A percentile compares a stretch with the other conserved stretches of the same genome.
Conservation (phyloP, 2,888 invertebrate genomes). For the Lasioglossum marginatum region DNA sequence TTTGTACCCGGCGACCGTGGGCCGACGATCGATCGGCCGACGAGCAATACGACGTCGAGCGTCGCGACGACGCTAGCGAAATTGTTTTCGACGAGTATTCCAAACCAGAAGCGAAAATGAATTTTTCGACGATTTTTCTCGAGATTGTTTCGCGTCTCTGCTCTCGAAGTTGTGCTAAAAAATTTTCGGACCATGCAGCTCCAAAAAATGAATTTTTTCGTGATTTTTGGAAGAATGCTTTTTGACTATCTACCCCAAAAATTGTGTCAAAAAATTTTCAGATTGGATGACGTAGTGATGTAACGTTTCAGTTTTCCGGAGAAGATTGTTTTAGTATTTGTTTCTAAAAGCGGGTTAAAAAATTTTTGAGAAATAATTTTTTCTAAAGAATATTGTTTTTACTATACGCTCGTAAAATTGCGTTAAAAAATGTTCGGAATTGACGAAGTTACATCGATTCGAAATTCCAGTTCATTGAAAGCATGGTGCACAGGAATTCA, state of each 20-base stretch:
- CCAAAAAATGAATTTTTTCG: not conserved
- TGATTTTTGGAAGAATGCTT: not conserved
- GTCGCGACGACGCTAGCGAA: not conserved
- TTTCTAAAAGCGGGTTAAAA: no score
- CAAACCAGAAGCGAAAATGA: no score
- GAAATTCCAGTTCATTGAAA: not conserved
- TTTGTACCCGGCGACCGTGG: not conserved
- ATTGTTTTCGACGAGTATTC: not conserved
- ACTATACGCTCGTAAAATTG: no score
- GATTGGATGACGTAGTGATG: not conserved
- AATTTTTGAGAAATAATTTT: no score
- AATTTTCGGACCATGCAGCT: no score
- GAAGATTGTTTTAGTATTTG: no score
- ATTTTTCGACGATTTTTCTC: no score
- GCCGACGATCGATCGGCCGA: conserved; percentile 20
- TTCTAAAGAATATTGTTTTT: no score
- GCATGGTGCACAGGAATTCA: not conserved
- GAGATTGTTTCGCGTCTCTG: no score
- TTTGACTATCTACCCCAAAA: not conserved
- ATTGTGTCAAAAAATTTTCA: not conserved
- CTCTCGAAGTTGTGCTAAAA: no score
- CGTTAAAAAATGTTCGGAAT: no score
- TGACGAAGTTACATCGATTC: not conserved
- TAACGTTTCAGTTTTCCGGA: no score
- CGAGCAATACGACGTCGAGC: not conserved